Conservation (phyloP, 1,140 invertebrate genomes). For the Anadara kagoshimensis region DNA sequence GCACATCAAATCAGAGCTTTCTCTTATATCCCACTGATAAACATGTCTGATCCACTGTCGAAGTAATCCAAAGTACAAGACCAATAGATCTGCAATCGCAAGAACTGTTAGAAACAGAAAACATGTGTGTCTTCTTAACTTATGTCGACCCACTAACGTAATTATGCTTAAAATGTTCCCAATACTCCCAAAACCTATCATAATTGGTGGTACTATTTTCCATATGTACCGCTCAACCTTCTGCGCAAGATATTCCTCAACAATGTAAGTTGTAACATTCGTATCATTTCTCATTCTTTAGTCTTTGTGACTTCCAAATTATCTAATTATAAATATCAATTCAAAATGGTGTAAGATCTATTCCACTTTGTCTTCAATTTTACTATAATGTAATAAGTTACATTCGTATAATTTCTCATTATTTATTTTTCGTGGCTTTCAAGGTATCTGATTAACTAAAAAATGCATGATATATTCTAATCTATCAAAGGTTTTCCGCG, state of each 20-base stretch:
- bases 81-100: not conserved
- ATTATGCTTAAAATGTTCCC: not conserved
- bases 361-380: no score
- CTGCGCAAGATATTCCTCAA: not conserved
- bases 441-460: no score
- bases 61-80: not conserved
- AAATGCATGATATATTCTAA: no score
- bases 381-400: no score
- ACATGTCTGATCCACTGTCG: constrained; percentile 1
- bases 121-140: not conserved
- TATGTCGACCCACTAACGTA: not conserved
- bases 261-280: no score
- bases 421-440: no score
- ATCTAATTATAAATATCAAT: no score
- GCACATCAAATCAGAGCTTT: not conserved
- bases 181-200: not conserved
- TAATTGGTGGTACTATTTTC: constrained; percentile 1
- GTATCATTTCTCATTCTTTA: no score
- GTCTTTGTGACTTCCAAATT: no score
- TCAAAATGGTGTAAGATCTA: no score
- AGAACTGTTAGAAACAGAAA: not conserved
- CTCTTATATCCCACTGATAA: not conserved
- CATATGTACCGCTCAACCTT: not conserved
- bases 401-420: no score
- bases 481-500: no score